phyloP scores from a whole-genome alignment of 2,113 vertebrate species.

The Antennarius striatus region DNA sequence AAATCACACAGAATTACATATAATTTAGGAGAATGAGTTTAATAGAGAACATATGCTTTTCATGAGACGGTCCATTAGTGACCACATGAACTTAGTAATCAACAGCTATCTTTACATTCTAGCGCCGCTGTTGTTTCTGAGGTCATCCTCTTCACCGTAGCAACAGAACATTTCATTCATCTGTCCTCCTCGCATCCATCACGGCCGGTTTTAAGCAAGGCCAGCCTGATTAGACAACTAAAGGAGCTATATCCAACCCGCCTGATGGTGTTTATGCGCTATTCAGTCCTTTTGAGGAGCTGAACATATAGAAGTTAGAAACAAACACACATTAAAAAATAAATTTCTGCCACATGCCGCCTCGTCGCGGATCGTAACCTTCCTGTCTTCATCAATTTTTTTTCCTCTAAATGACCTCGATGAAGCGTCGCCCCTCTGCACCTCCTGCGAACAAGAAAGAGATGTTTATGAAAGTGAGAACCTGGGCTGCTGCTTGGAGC shows the following conservation, averaged over 20 bases:
- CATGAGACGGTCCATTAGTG: background rate
- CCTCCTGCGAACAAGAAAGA: constrained; percentile 38
- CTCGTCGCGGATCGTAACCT: constrained; percentile 25
- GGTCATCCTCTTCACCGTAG: no score
- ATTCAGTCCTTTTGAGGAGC: no score
- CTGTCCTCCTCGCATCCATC: no score
- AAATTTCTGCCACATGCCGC: constrained; percentile 13
- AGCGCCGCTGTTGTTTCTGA: background rate
- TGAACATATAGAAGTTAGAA: background rate
- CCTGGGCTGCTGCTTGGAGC: constrained; percentile 37
- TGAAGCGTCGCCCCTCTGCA: constrained; percentile 22
- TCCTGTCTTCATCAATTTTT: constrained; percentile 38
- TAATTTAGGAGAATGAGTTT: no score
- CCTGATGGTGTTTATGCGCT: no score
- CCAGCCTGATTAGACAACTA: no score
- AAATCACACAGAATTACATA: no score
- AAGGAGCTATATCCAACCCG: no score
- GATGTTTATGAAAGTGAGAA: constrained; percentile 51
- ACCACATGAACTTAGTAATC: background rate
- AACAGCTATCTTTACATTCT: constrained; percentile 1
- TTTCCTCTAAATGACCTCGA: constrained; percentile 31
- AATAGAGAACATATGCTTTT: no score
- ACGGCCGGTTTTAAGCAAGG: no score
- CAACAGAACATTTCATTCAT: no score
- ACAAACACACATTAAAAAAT: constrained; percentile 24